These are phyloP conservation scores for Coelinius sp. DNA, from an alignment of 2,888 invertebrate species.

Conservation along the genomic window DNA sequence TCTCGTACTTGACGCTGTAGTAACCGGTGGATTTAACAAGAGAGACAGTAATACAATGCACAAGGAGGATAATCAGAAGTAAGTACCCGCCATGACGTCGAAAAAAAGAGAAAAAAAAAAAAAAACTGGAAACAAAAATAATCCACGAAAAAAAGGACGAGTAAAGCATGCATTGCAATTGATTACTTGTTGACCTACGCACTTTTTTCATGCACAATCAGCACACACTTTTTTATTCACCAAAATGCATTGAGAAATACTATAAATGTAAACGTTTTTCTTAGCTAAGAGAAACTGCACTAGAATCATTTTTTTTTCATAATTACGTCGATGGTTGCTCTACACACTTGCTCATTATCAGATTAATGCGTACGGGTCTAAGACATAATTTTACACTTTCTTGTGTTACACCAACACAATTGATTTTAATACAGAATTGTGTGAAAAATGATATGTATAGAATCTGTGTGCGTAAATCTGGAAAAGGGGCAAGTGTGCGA, in stretches of 20 bases:
- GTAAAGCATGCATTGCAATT: conserved; percentile 50
- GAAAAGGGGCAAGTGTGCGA: neutral
- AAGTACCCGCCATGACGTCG: conserved; percentile 72
- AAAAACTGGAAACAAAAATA: conserved; percentile 29
- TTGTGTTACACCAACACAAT: neutral
- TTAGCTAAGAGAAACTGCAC: neutral
- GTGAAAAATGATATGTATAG: neutral
- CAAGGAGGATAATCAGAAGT: conserved; percentile 72
- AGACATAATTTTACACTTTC: too few relatives aligned
- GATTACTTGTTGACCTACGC: conserved; percentile 53
- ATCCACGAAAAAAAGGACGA: conserved; percentile 33
- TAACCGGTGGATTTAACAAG: conserved; percentile 86
- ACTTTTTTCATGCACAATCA: conserved; percentile 56
- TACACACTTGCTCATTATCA: neutral
- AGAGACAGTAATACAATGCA: conserved; percentile 75
- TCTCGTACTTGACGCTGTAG: conserved; percentile 90
- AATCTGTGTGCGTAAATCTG: neutral
- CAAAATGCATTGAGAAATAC: conserved; percentile 10
- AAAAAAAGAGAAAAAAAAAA: conserved; percentile 21
- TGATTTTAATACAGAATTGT: neutral
- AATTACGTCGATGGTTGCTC: neutral
- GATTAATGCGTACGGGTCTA: too few relatives aligned
- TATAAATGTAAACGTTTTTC: neutral
- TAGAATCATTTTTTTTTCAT: neutral
- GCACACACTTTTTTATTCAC: conserved; percentile 19